Evolutionary conservation across 2,113 vertebrate species (phyloP).

Genomic region (Oncorhynchus masou): DNA sequence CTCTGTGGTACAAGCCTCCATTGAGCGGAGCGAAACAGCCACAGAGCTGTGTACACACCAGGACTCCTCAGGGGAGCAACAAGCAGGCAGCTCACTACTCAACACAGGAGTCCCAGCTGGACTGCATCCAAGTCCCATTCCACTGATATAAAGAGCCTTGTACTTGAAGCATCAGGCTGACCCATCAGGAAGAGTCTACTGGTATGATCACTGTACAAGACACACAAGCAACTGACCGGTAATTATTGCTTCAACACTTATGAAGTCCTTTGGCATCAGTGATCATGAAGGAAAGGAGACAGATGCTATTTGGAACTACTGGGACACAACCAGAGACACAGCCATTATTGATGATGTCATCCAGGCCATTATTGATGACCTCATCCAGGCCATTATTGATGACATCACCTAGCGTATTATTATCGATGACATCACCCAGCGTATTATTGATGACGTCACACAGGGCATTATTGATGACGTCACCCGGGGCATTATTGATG

Average conservation of each 20-base stretch:
- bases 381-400: too few relatives aligned
- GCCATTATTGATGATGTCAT: not conserved
- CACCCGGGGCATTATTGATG: not conserved
- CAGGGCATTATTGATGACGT: too few relatives aligned
- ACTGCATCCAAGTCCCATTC: not conserved
- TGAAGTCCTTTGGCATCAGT: not conserved
- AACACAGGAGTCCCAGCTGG: not conserved
- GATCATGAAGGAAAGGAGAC: not conserved
- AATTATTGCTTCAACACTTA: not conserved
- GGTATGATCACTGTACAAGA: too few relatives aligned
- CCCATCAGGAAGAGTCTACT: too few relatives aligned
- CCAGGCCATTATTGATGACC: not conserved
- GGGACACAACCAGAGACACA: not conserved
- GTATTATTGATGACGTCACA: not conserved
- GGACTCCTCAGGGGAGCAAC: not conserved
- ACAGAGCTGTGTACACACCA: not conserved
- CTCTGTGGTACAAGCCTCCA: conserved; percentile 32
- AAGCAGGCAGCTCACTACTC: conserved; percentile 4
- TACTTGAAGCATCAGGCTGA: too few relatives aligned
- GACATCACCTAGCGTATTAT: too few relatives aligned
- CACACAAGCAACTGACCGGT: not conserved
- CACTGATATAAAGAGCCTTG: too few relatives aligned
- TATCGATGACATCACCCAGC: too few relatives aligned
- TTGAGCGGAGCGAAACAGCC: conserved; percentile 23
- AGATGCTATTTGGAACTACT: not conserved